Base-by-base conservation (phyloP, 2,888 invertebrate species). In the Erebia palarica region DNA sequence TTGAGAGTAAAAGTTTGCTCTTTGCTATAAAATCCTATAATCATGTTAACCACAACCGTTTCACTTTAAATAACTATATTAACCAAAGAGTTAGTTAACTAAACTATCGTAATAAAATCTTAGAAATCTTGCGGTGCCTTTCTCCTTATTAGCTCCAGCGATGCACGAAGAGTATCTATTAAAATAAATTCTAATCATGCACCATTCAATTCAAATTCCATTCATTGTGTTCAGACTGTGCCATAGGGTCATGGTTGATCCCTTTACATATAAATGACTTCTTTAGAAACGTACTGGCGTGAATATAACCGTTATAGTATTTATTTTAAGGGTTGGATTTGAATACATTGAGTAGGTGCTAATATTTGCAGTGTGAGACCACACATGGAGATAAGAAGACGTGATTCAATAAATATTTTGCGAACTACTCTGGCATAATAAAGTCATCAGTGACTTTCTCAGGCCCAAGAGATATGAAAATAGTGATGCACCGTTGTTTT, bases 161-260 rank as follows among this genome's bases (percentile, higher is more conserved):
- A 68, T 66, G 36, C 60, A 65, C 64, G 49, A 73, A 59, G 68
- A 69, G 59, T 60, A 21, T 70, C 66, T 70, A 70, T 74, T 74
- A 73, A 72, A 74, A 73, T 68, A 49, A 63, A 73, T 70, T 74
- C 73, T 55, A 70, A 74, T 69, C 71, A 68, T 61, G 71, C 69
- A 47, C 66, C 57, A 75, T 75, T 75, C 75, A 67, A 73, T 75
- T 69, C 65, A 71, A 70, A 70, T 71, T 73, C 67, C 69, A 68
- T 47, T 49, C 71, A 71, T 74, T 74, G 71, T 75, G 69, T 70
- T 53, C 68, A 72, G 66, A 75, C 70, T 70, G 47, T 69, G 65
- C 71, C 69, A 74, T 67, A 69, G 74, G 72, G 74, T 74, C 75
- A 74, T 49, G 75, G 71, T 18, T 74, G 70, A 57, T 72, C 74